Conservation (phyloP, 2,113 vertebrate species). For the Megalops atlanticus region DNA sequence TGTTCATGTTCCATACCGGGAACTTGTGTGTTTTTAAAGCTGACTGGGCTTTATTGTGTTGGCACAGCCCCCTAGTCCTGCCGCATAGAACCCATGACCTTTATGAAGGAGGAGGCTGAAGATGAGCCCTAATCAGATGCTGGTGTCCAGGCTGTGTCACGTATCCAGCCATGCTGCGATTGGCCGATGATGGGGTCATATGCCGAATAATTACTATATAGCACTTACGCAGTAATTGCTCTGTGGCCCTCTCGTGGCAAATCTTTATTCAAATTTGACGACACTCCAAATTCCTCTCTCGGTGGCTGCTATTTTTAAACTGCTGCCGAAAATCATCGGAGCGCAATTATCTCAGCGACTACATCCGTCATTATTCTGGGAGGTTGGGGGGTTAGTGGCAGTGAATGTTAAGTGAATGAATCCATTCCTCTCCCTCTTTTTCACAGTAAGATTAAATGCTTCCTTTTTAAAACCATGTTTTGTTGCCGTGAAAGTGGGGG, state of each 20-base stretch:
- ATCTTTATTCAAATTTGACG: constrained; percentile 31
- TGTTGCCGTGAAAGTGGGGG: background rate
- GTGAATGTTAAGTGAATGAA: constrained; percentile 1
- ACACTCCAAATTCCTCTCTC: constrained; percentile 20
- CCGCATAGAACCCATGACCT: constrained; percentile 23
- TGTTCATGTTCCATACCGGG: background rate
- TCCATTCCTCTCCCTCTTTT: constrained; percentile 20
- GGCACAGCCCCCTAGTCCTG: constrained; percentile 36
- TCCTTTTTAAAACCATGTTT: background rate
- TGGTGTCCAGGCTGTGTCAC: constrained; percentile 1
- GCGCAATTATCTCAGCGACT: constrained; percentile 38
- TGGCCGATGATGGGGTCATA: constrained; percentile 1
- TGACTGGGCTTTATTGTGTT: constrained; percentile 31
- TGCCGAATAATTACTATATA: background rate
- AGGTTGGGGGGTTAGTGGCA: background rate
- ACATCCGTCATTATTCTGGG: constrained; percentile 35
- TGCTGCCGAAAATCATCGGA: constrained; percentile 34
- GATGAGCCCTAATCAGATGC: constrained; percentile 40
- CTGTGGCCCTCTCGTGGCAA: constrained; percentile 7
- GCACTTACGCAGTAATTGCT: background rate
- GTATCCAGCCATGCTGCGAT: background rate
- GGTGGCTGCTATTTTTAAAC: constrained; percentile 38
- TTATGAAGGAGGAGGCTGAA: constrained; percentile 22
- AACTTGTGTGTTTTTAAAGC: constrained; percentile 18
- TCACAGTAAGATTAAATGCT: background rate